Percentiles rank a stretch among this genome's conserved stretches.
These are phyloP conservation scores for Zele albiditarsus DNA, from an alignment of 2,888 invertebrate genomes.

Conservation along the genomic window DNA sequence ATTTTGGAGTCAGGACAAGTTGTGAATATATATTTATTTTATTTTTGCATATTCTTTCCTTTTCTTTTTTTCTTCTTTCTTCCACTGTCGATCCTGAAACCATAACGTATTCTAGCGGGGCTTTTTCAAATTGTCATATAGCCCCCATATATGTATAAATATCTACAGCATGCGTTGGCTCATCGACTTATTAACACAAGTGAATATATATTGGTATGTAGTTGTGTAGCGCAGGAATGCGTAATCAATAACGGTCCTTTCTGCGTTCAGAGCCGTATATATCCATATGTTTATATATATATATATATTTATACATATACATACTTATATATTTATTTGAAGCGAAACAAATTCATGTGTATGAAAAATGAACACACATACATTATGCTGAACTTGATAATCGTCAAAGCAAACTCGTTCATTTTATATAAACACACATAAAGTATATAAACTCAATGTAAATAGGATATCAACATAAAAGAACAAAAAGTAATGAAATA, in stretches of 20 bases:
- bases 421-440: background rate
- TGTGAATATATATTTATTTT: conserved; percentile 7
- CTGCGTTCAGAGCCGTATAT: conserved; percentile 41
- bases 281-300: background rate
- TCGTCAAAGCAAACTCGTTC: background rate
- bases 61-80: background rate
- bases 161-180: background rate
- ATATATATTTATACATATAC: conserved; percentile 19
- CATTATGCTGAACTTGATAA: background rate
- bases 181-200: conserved; percentile 16
- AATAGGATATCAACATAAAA: background rate
- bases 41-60: background rate
- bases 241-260: conserved; percentile 64
- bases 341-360: conserved; percentile 1
- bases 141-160: background rate
- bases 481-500: background rate
- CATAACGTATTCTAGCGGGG: background rate
- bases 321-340: conserved; percentile 9
- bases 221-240: conserved; percentile 56
- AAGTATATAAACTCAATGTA: background rate
- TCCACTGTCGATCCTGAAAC: background rate
- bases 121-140: conserved; percentile 30
- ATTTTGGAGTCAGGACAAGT: background rate
- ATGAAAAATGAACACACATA: background rate
- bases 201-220: conserved; percentile 18